A percentile compares a stretch with the other conserved stretches of the same genome.
phyloP scores from a whole-genome alignment of 2,888 invertebrate genomes.

The Epinotia brunnichana region DNA sequence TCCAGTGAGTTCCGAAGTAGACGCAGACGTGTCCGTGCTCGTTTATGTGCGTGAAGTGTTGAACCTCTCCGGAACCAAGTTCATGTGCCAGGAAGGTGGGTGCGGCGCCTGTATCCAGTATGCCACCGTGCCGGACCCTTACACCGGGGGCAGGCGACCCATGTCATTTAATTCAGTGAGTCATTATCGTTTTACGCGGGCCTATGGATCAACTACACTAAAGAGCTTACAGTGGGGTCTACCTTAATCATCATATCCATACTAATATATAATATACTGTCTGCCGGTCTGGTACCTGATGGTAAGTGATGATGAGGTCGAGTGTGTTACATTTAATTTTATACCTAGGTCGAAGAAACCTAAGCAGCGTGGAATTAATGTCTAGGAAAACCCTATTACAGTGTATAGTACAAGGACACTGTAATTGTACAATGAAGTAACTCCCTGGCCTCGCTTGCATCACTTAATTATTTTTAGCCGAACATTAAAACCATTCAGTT shows the following conservation, averaged over 20 bases:
- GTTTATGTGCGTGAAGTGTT: slow-evolving; percentile 78
- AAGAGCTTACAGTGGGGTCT: no score
- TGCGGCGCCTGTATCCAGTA: slow-evolving; percentile 68
- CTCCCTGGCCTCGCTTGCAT: background rate
- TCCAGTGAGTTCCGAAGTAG: slow-evolving; percentile 84
- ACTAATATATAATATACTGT: no score
- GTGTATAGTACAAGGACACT: background rate
- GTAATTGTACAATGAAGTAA: background rate
- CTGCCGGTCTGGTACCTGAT: no score
- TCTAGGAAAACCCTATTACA: background rate
- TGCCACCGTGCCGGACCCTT: slow-evolving; percentile 28
- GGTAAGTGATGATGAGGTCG: no score
- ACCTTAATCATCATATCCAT: no score
- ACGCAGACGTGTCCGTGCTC: slow-evolving; percentile 81
- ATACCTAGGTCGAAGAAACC: background rate
- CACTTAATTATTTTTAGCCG: background rate
- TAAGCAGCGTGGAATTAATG: background rate
- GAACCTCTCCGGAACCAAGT: slow-evolving; percentile 82
- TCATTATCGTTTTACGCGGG: background rate
- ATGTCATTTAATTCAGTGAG: slow-evolving; percentile 37
- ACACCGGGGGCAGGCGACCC: slow-evolving; percentile 22
- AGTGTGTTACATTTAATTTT: no score
- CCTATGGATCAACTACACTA: no score
- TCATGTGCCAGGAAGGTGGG: slow-evolving; percentile 85
- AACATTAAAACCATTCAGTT: background rate